Conservation (phyloP, 2,113 vertebrate species). For the Amphiprion percula region DNA sequence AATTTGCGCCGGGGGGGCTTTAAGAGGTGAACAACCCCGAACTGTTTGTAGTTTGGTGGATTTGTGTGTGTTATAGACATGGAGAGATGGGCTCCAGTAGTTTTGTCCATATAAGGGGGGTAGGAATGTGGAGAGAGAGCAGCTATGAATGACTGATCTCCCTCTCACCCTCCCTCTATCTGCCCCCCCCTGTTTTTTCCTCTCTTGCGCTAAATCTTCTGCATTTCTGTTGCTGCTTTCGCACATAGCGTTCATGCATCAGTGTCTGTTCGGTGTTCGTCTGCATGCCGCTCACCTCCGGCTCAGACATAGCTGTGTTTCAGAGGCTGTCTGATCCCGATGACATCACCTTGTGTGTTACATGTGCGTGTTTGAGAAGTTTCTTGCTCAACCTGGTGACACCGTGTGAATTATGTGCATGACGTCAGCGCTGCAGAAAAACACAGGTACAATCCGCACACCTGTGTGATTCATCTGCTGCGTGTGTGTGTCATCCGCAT, state of each 20-base stretch:
- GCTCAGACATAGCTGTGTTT: conserved; percentile 23
- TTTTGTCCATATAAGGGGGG: conserved; percentile 85
- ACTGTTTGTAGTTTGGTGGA: conserved; percentile 29
- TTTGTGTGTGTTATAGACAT: conserved; percentile 40
- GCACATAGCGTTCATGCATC: not conserved
- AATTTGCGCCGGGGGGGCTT: conserved; percentile 7
- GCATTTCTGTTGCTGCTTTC: conserved; percentile 23
- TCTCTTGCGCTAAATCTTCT: conserved; percentile 31
- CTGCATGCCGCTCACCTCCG: conserved; percentile 24
- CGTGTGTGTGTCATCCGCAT: not conserved
- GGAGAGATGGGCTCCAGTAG: conserved; percentile 68
- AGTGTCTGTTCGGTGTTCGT: not conserved
- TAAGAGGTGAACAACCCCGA: not conserved
- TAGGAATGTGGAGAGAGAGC: conserved; percentile 78
- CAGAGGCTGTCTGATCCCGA: conserved; percentile 1
- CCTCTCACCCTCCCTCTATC: conserved; percentile 42
- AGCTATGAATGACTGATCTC: conserved; percentile 80
- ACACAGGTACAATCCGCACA: conserved; percentile 27
- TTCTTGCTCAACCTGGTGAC: conserved; percentile 31
- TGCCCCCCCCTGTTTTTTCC: conserved; percentile 7
- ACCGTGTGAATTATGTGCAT: conserved; percentile 37
- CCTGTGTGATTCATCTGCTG: not conserved
- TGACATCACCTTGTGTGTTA: conserved; percentile 63
- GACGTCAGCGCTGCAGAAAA: conserved; percentile 37
- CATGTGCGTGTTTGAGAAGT: not conserved